Evolutionary conservation across 2,113 vertebrate species (phyloP), one percentile per base, ranked within the genome.

Genomic region (Nymphicus hollandicus): DNA sequence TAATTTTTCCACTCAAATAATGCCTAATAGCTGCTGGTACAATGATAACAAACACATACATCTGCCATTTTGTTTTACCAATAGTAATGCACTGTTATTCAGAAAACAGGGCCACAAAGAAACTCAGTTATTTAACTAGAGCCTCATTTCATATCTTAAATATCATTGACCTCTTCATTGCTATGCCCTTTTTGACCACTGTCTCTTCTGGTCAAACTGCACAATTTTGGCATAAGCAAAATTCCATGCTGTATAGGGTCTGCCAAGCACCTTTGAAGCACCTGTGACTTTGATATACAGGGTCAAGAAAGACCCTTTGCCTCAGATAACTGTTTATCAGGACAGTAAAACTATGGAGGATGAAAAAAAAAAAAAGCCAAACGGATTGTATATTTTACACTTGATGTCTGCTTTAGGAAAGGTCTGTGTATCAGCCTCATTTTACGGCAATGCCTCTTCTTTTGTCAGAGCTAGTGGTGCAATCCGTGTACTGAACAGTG

Each of bases 401-500:
- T 9, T 5, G 43, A 4, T 56, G 12, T 33, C 41, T 31, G 1
- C 25, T 73, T 28, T 31, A 17, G 46, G 17, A 71, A 66, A 53
- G 0, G 0, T 22, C n/a, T 3, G 1, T 33, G 17, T 41, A 27
- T 47, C 53, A 29, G 31, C 13, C 37, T 43, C 7, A 2, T 33
- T 73, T 72, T 27, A 35, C 63, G 72, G 37, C n/a, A 53, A 7
- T 1, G 11, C 8, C 29, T 55, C 27, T n/a, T 58, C 17, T 23
- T 44, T 37, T 43, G 69, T 37, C 28, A 53, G 28, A 77, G 41
- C 11, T 31, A 5, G 8, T 13, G 10, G 13, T 72, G 33, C 31
- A 41, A 15, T 16, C 23, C 9, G 9, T 39, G 33, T 20, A 2
- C 11, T 49, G 4, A 56, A 46, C 23, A 19, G 9, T 10, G 22